phyloP scores from a whole-genome alignment of 2,797 vertebrate species.

The Anableps anableps region DNA sequence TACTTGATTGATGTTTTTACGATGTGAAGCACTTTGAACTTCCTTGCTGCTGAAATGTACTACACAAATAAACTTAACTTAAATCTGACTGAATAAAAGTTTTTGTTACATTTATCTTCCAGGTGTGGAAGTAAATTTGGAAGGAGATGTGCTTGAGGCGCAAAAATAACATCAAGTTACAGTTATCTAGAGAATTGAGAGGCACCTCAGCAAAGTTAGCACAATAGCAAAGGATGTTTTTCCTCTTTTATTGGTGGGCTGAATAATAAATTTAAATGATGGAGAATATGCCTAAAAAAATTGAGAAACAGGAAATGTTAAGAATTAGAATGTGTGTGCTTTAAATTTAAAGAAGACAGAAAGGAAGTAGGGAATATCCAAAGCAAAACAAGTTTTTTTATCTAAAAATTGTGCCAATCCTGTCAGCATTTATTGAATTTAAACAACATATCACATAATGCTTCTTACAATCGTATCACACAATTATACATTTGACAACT shows the following conservation, averaged over 20 bases:
- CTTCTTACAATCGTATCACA: background rate
- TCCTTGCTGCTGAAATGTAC: too few species aligned
- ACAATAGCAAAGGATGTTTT: background rate
- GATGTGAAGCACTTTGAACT: too few species aligned
- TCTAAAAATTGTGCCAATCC: slow-evolving; percentile 19
- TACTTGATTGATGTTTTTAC: too few species aligned
- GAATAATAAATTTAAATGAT: background rate
- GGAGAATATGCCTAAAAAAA: background rate
- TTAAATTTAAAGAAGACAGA: background rate
- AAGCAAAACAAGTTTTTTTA: background rate
- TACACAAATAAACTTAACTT: too few species aligned
- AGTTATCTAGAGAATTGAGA: background rate
- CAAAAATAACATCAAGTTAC: background rate
- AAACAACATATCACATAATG: background rate
- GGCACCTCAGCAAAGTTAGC: background rate
- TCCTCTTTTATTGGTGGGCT: background rate
- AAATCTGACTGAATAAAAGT: background rate
- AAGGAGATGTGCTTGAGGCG: background rate
- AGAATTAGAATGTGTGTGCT: background rate
- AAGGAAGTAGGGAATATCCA: background rate
- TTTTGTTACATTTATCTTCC: background rate
- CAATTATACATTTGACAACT: background rate
- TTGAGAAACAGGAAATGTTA: background rate
- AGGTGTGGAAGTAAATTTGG: background rate
- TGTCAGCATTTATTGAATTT: slow-evolving; percentile 51